Percentiles rank a stretch among this genome's conserved stretches.
phyloP scores from a whole-genome alignment of 35 echinoderm and acorn worm genomes.

The Eucidaris tribuloides region DNA sequence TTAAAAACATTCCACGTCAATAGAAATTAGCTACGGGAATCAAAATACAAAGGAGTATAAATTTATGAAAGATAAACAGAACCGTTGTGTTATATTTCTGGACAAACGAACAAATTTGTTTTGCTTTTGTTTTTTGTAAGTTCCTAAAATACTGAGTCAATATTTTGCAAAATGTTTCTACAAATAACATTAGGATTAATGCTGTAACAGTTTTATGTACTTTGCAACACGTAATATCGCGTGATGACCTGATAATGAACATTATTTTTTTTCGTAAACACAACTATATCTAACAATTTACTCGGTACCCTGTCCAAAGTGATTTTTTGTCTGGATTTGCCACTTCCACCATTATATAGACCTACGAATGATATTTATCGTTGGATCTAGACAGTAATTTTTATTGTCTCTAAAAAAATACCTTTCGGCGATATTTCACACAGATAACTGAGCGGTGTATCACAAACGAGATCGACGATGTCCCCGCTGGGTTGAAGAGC shows the following conservation, averaged over 20 bases:
- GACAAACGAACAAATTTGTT: too few relatives aligned
- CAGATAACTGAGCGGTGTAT: slow-evolving; percentile 1
- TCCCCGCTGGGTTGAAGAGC: slow-evolving; percentile 7
- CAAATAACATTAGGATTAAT: too few relatives aligned
- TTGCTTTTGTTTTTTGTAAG: too few relatives aligned
- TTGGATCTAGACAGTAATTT: not conserved
- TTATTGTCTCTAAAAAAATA: not conserved
- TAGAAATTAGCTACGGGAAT: too few relatives aligned
- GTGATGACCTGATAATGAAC: not conserved
- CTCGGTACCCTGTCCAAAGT: not conserved
- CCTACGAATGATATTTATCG: not conserved
- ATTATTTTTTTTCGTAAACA: not conserved
- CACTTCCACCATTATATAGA: not conserved
- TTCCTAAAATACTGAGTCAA: too few relatives aligned
- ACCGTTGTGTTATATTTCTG: too few relatives aligned
- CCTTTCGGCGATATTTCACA: slow-evolving; percentile 50
- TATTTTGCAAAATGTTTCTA: too few relatives aligned
- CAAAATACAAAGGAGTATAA: too few relatives aligned
- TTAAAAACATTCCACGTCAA: too few relatives aligned
- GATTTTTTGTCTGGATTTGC: not conserved
- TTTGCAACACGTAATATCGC: too few relatives aligned
- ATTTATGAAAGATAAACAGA: too few relatives aligned
- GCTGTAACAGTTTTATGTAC: too few relatives aligned
- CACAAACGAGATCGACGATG: slow-evolving; percentile 44
- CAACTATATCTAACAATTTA: not conserved